A percentile compares a stretch with the other conserved stretches of the same genome.
Conservation (phyloP, 2,113 vertebrate species). For the Castor canadensis region DNA sequence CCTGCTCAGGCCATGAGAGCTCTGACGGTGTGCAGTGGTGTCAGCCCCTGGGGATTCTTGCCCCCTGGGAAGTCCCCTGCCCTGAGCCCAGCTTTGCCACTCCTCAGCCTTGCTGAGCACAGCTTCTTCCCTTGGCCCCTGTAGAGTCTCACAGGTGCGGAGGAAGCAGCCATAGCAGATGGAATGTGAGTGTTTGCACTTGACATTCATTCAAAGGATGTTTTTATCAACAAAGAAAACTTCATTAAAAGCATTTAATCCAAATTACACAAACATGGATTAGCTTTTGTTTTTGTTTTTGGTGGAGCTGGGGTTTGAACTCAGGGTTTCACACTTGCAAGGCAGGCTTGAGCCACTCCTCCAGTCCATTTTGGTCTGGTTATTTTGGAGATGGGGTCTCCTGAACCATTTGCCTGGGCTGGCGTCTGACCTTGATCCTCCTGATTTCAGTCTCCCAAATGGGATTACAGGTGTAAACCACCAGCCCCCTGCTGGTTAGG, state of each 20-base stretch:
- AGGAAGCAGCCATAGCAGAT: accelerated
- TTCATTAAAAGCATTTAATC: neutral
- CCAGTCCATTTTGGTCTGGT: no score
- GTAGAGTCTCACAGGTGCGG: neutral
- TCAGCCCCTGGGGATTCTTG: accelerated
- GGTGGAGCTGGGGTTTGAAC: no score
- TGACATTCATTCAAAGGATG: neutral
- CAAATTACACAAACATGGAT: neutral
- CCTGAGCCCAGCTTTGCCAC: neutral
- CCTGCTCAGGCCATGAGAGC: no score
- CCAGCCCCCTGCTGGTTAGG: no score
- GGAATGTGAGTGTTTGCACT: neutral
- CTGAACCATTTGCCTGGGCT: no score
- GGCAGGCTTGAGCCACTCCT: no score
- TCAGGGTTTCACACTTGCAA: no score
- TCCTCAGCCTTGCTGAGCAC: no score
- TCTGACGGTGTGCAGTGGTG: neutral
- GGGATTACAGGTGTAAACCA: no score
- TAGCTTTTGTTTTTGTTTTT: neutral
- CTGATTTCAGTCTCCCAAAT: no score
- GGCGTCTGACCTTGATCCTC: no score
- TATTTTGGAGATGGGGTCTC: no score
- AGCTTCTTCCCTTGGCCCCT: neutral
- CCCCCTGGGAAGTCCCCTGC: neutral
- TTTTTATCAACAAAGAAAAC: neutral